Conservation (phyloP, 2,888 invertebrate genomes). For the Pterobdella sp. region DNA sequence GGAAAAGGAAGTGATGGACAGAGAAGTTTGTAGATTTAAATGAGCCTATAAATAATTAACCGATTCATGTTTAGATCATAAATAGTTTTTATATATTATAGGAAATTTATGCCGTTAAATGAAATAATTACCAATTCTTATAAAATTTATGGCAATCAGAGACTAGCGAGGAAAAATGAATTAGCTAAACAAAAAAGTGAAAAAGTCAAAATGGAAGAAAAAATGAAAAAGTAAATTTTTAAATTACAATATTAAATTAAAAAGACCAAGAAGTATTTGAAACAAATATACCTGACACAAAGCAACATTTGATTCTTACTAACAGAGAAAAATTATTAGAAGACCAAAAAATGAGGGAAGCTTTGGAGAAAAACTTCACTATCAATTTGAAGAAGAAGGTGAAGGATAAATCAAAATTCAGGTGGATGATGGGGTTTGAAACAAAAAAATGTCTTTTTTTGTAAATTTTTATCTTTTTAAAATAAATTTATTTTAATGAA, state of each 20-base stretch:
- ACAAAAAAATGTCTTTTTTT: too few species aligned
- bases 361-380: not conserved
- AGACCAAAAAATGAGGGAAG: not conserved
- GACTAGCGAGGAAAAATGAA: conserved; percentile 18
- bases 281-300: too few species aligned
- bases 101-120: not conserved
- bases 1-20: conserved; percentile 14
- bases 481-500: too few species aligned
- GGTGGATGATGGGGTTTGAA: too few species aligned
- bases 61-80: not conserved
- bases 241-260: too few species aligned
- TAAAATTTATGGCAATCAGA: not conserved
- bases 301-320: too few species aligned
- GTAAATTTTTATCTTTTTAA: too few species aligned
- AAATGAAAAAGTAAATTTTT: conserved; percentile 6
- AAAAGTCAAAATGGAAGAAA: conserved; percentile 14
- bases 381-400: not conserved
- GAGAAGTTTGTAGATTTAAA: not conserved
- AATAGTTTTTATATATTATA: not conserved
- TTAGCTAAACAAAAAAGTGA: conserved; percentile 9
- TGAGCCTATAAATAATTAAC: not conserved
- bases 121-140: not conserved
- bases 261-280: too few species aligned
- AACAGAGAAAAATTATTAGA: too few species aligned
- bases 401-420: too few species aligned